Base-by-base conservation (phyloP, 2,113 vertebrate genomes). In the Nicator chloris region DNA sequence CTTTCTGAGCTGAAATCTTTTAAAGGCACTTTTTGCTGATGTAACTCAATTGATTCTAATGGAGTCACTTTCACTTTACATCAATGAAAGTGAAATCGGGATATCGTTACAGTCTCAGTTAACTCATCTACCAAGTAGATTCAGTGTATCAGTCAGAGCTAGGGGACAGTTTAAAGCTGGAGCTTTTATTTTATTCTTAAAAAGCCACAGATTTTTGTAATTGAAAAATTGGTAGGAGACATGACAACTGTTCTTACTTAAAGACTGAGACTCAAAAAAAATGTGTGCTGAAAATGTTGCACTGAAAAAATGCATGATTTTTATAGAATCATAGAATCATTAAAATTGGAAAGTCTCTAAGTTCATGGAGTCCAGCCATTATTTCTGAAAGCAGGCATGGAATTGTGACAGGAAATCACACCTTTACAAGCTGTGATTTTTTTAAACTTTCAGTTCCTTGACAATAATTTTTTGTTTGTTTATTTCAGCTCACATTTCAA, bases 41-140 rank as follows among this genome's bases (percentile, higher is more conserved):
- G 75, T 56, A 92, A 81, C 47, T 94, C 42, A 77, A 76, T 76
- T 95, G 82, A 90, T 82, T 94, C 44, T 88, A 95, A 85, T 37
- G 13, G 87, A 93, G 56, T 90, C 79, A 63, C 90, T 94, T 92
- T 94, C 71, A 73, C 28, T 93, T 90, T 73, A n/a, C 0, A 0
- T 73, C 87, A 92, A 47, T 82, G 85, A 30, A 77, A 91, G 39
- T 75, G 68, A 94, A 95, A 71, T 81, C 0, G 1, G 75, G n/a
- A 60, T 94, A 73, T 56, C 8, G 18, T 88, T 90, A 66, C 17
- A 56, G 50, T 77, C 44, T 83, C 70, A 28, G 90, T 80, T 93
- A 92, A 93, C 68, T 86, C 50, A 28, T n/a, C 45, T 42, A 70
- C 44, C 10, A 28, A 75, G 37, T 18, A 90, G 39, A 81, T 73